Evolutionary conservation across 2,113 vertebrate genomes (phyloP), one percentile per base, ranked within the genome.

Genomic region (Riparia riparia): DNA sequence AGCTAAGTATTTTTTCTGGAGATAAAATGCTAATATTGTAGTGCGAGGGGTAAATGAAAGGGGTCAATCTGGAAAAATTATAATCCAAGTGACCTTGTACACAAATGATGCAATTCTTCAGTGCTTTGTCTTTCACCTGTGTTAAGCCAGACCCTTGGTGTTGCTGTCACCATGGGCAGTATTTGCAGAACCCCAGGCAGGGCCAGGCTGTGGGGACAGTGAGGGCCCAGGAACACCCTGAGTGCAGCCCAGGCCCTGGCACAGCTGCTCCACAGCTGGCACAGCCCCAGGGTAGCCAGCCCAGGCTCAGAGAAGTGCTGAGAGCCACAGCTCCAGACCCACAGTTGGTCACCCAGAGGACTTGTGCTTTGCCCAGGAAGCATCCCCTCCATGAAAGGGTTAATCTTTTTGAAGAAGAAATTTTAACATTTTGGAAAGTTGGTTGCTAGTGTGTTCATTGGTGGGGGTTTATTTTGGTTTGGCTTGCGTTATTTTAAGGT

Each of bases 181-280:
- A 15, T 34, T 11, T 29, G 44, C 69, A 58, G n/a, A 28, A 14
- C n/a, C 34, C 10, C 0, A 1, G 34, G 18, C 47, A 54, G n/a
- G 21, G 37, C 44, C 5, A 1, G 44, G 49, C 60, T 60, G 54
- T 1, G 1, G 65, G 44, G 11, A 14, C 3, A 2, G 42, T 0
- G 42, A 28, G 34, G 37, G 14, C n/a, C n/a, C 20, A 56, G 24
- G 39, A 18, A 4, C 21, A 57, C 9, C 42, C 18, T 19, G 82
- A 24, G n/a, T 10, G 14, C 64, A 82, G 80, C 17, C 61, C 17
- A 17, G n/a, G 11, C 3, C 53, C 25, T 34, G 56, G 25, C 44
- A 53, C 58, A 64, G 63, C 51, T 65, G 45, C 13, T 47, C 26
- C 57, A 53, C 56, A 71, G 51, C 47, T 89, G 81, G 45, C 45